Evolutionary conservation across 2,888 invertebrate species (phyloP).

Genomic region (Xiphydria camelus): DNA sequence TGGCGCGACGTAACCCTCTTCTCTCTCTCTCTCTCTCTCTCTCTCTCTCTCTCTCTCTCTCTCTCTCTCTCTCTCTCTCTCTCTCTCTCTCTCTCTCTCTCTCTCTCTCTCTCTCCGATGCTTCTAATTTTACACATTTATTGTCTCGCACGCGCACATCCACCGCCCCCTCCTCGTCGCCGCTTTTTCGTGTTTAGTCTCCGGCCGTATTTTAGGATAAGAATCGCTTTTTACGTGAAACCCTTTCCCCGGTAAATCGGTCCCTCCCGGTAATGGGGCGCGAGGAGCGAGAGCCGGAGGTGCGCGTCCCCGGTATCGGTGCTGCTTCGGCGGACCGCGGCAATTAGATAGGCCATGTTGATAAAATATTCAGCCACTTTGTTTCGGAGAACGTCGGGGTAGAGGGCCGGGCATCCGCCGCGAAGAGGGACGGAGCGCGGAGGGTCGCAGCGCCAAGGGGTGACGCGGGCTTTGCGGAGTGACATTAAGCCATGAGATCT

Average conservation of each 20-base stretch:
- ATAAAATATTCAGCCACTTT: too few relatives aligned
- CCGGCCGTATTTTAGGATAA: conserved; percentile 10
- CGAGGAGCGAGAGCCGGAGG: neutral
- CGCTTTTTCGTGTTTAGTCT: conserved; percentile 6
- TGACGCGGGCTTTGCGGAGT: too few relatives aligned
- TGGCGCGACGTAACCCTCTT: neutral
- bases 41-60: neutral
- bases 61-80: neutral
- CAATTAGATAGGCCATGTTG: too few relatives aligned
- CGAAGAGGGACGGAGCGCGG: too few relatives aligned
- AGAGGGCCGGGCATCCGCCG: too few relatives aligned
- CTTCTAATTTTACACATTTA: conserved; percentile 8
- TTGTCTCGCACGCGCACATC: conserved; percentile 3
- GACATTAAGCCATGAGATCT: too few relatives aligned
- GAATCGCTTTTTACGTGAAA: conserved; percentile 4
- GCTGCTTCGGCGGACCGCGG: too few relatives aligned
- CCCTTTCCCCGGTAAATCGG: conserved; percentile 1
- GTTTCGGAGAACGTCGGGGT: too few relatives aligned
- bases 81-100: neutral
- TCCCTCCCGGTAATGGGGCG: neutral
- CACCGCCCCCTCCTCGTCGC: neutral
- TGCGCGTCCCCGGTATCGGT: too few relatives aligned
- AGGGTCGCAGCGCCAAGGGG: too few relatives aligned
- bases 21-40: neutral
- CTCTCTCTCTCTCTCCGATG: neutral